These are phyloP conservation scores for Tetranychus cinnabarinus DNA, from an alignment of 1,140 invertebrate species.

Conservation along the genomic window DNA sequence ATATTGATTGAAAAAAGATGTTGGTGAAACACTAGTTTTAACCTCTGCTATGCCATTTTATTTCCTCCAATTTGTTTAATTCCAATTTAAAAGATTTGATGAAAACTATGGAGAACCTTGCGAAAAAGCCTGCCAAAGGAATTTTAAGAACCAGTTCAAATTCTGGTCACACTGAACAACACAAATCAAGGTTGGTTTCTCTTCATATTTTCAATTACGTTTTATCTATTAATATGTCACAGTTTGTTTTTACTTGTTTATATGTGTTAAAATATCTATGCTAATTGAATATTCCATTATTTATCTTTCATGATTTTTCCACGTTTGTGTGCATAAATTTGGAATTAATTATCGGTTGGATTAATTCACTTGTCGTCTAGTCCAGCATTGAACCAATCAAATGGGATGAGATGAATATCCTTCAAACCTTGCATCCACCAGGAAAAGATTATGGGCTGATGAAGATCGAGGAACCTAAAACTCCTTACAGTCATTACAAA, in stretches of 20 bases:
- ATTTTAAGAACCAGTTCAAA: background rate
- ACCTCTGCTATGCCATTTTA: no score
- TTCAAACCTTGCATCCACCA: constrained; percentile 85
- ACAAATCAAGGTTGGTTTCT: background rate
- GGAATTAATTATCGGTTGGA: background rate
- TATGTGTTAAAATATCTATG: background rate
- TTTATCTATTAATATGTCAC: background rate
- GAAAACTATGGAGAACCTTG: background rate
- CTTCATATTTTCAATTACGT: no score
- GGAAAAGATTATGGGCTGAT: constrained; percentile 99
- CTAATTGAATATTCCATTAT: background rate
- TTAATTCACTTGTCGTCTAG: constrained; percentile 3
- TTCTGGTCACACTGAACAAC: background rate
- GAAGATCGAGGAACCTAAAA: constrained; percentile 97
- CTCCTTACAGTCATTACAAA: constrained; percentile 59
- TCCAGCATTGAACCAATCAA: constrained; percentile 32
- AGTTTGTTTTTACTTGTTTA: background rate
- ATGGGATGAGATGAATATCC: constrained; percentile 98
- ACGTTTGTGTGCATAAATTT: background rate
- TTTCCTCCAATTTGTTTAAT: no score
- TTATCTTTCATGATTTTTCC: background rate
- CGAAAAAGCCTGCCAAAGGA: background rate
- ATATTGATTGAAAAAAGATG: no score
- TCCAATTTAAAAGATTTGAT: background rate
- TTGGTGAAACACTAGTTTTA: no score